Evolutionary conservation across 2,113 vertebrate species (phyloP).

Genomic region (Ciconia stormi): DNA sequence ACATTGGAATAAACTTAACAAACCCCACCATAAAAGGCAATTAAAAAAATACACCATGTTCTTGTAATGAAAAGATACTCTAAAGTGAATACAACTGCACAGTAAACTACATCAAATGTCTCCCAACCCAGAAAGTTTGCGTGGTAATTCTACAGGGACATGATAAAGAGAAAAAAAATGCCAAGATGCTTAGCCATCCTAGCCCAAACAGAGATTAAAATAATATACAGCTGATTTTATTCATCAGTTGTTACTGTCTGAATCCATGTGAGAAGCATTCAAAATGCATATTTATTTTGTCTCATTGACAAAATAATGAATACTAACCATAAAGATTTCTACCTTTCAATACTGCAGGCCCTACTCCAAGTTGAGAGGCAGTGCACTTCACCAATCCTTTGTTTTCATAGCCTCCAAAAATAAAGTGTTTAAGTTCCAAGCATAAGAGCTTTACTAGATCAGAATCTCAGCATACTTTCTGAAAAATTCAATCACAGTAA

Average conservation of each 20-base stretch:
- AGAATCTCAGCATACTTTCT: neutral
- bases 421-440: neutral
- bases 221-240: neutral
- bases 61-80: neutral
- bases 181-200: neutral
- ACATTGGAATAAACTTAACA: neutral
- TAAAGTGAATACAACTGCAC: neutral
- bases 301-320: neutral
- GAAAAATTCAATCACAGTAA: conserved; percentile 4
- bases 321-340: neutral
- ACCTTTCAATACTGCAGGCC: neutral
- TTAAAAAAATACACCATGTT: neutral
- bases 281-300: neutral
- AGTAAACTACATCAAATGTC: neutral
- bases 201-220: neutral
- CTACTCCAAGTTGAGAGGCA: neutral
- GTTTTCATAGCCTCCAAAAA: neutral
- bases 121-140: neutral
- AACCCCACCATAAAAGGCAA: neutral
- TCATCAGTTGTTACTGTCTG: neutral
- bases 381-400: neutral
- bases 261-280: neutral
- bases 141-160: neutral
- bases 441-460: neutral
- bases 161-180: neutral